Evolutionary conservation across 2,113 vertebrate genomes (phyloP).

Genomic region (Podarcis muralis): DNA sequence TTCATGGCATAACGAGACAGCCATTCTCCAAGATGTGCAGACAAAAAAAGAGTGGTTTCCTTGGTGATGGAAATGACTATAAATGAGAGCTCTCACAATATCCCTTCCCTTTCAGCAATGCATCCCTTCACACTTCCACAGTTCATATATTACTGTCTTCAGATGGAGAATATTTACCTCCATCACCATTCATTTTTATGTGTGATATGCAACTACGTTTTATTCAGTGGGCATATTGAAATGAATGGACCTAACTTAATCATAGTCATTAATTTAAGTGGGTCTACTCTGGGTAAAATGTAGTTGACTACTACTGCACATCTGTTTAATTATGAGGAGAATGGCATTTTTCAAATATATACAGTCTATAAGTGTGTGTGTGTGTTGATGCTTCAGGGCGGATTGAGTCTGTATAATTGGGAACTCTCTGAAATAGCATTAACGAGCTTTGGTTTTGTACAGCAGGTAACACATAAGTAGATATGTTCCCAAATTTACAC

Average conservation of each 20-base stretch:
- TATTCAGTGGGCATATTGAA: no score
- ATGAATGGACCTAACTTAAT: no score
- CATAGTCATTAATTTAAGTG: no score
- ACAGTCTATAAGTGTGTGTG: not conserved
- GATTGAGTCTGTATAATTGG: not conserved
- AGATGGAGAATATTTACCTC: not conserved
- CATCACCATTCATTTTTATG: not conserved
- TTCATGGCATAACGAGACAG: not conserved
- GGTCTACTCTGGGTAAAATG: no score
- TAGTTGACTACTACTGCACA: no score
- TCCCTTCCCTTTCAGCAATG: slow-evolving; percentile 10
- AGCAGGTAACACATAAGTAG: no score
- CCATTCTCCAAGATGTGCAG: not conserved
- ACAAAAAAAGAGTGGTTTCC: slow-evolving; percentile 1
- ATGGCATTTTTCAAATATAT: no score
- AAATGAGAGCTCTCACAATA: slow-evolving; percentile 1
- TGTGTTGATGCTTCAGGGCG: not conserved
- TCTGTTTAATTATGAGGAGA: no score
- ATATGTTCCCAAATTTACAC: no score
- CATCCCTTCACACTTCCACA: not conserved
- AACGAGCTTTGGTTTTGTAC: no score
- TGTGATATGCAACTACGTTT: no score
- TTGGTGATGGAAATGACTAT: not conserved
- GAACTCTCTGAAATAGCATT: no score
- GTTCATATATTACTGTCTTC: not conserved